phyloP scores from a whole-genome alignment of 2,888 invertebrate species.

The Hipparchia semele region DNA sequence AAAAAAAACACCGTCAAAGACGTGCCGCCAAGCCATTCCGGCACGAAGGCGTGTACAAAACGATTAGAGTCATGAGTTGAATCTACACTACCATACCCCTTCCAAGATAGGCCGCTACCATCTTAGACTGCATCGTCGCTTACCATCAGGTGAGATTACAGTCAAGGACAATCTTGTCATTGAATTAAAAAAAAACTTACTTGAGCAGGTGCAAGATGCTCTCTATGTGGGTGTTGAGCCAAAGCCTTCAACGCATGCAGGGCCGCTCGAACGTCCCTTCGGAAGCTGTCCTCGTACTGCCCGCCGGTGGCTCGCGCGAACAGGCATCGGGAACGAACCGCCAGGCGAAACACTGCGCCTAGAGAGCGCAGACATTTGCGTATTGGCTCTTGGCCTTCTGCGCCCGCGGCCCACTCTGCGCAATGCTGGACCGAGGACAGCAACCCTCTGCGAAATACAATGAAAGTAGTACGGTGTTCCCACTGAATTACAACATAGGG shows the following conservation, averaged over 20 bases:
- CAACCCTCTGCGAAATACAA: conserved; percentile 84
- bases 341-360: conserved; percentile 96
- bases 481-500: too few species aligned
- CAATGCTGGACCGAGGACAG: conserved; percentile 95
- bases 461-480: too few species aligned
- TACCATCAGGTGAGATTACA: too few species aligned
- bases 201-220: conserved; percentile 90
- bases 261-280: conserved; percentile 91
- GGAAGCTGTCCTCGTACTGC: conserved; percentile 94
- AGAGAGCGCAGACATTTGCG: conserved; percentile 95
- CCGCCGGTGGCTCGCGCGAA: conserved; percentile 94
- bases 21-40: too few species aligned
- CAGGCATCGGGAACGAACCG: conserved; percentile 93
- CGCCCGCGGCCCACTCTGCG: conserved; percentile 92
- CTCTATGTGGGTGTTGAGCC: conserved; percentile 85
- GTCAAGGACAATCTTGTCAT: too few species aligned
- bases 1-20: too few species aligned
- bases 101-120: too few species aligned
- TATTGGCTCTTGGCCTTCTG: conserved; percentile 94
- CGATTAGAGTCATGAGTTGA: too few species aligned
- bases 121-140: too few species aligned
- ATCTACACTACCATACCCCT: too few species aligned
- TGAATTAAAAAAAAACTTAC: conserved; percentile 55
- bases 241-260: conserved; percentile 91
- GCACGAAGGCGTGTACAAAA: too few species aligned